phyloP scores from a whole-genome alignment of 2,888 invertebrate genomes.

The Mythimna loreyi region DNA sequence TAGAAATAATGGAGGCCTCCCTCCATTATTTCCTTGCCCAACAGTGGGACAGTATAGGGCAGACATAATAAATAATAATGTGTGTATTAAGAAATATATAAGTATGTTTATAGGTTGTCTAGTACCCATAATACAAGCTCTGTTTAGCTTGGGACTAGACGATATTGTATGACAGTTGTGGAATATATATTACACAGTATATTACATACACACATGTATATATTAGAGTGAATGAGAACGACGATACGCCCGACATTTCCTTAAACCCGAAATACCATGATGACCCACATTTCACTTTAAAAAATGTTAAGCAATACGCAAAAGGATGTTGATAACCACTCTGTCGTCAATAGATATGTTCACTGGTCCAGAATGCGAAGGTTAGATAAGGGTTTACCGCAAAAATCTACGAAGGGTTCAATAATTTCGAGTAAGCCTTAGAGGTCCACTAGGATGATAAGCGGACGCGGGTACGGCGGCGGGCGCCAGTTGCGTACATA shows the following conservation, averaged over 20 bases:
- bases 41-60: too few relatives aligned
- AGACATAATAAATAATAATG: too few relatives aligned
- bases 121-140: too few relatives aligned
- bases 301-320: constrained; percentile 14
- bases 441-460: neutral
- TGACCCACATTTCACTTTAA: neutral
- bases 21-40: too few relatives aligned
- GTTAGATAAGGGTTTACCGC: constrained; percentile 43
- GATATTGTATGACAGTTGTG: too few relatives aligned
- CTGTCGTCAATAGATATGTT: constrained; percentile 38
- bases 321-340: constrained; percentile 15
- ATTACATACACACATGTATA: too few relatives aligned
- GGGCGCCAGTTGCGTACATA: neutral
- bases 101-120: too few relatives aligned
- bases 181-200: too few relatives aligned
- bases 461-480: neutral
- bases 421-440: constrained; percentile 27
- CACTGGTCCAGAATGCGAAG: constrained; percentile 44
- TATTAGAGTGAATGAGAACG: neutral
- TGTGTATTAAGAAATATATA: too few relatives aligned
- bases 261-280: neutral
- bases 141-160: too few relatives aligned
- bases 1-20: too few relatives aligned
- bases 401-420: constrained; percentile 49
- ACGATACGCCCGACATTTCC: neutral